Evolutionary conservation across 2,888 invertebrate species (phyloP), one percentile per base, ranked within the genome.

Genomic region (Agrochola circellaris): DNA sequence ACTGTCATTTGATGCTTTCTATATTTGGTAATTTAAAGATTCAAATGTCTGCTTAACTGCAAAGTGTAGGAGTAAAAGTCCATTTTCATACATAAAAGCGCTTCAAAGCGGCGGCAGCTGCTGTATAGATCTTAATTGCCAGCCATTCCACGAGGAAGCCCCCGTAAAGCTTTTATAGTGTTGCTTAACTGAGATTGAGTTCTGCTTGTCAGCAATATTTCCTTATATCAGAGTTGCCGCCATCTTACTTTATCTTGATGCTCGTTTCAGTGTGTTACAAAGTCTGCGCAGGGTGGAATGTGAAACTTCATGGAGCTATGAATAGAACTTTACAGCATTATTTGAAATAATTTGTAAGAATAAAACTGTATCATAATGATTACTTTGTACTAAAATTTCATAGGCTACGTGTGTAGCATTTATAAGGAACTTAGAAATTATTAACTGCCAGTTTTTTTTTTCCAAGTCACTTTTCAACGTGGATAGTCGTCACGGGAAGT

Each of bases 171-270:
- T 77, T 79, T 84, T 79, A 84, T 81, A 76, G 69, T 77, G 68
- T 78, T 69, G 65, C 73, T 78, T 66, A 83, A 80, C 68, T 70
- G 73, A 75, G 78, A 80, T 88, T 85, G 75, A 84, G 71, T 73
- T 87, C 65, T 62, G 34, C 61, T 77, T 75, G 76, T 82, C 66
- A 65, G 74, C 64, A 66, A 72, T 79, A 77, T 73, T 84, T 81
- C 48, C 74, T 75, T 71, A 58, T 54, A 70, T 66, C 54, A 58
- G 72, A 68, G 42, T 68, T 60, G 30, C 81, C 54, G 77, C 64
- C 58, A 68, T 60, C 38, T 78, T 60, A 34, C 23, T 69, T 84
- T 83, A 78, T 56, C 54, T 62, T 56, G 17, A 48, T 38, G 7
- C 38, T 74, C 62, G 60, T 69, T 80, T 72, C 42, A 64, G 11